Conservation (phyloP, 2,888 invertebrate species). For the Drosophila lacicola region DNA sequence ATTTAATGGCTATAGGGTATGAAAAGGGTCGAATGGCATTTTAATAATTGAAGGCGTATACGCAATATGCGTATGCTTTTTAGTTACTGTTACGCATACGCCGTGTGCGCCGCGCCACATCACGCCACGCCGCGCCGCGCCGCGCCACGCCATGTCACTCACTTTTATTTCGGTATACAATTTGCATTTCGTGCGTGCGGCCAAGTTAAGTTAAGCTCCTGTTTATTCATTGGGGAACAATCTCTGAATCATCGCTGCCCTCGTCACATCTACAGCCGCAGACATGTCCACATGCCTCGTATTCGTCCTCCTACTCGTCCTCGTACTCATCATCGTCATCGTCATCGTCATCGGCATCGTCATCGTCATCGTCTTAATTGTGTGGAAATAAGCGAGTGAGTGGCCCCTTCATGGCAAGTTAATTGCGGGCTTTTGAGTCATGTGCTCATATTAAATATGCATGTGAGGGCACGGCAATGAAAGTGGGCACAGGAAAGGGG, state of each 20-base stretch:
- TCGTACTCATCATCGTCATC: constrained; percentile 16
- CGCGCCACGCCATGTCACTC: constrained; percentile 1
- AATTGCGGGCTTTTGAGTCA: constrained; percentile 68
- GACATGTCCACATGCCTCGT: constrained; percentile 6
- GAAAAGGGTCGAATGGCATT: constrained; percentile 23
- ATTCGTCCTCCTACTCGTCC: constrained; percentile 5
- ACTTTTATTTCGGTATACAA: constrained; percentile 41
- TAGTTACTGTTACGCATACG: constrained; percentile 55
- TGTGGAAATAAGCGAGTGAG: constrained; percentile 65
- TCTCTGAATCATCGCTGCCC: constrained; percentile 58
- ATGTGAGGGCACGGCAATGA: constrained; percentile 49
- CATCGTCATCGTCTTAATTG: constrained; percentile 54
- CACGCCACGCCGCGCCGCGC: constrained; percentile 27
- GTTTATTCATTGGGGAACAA: constrained; percentile 64
- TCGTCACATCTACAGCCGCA: constrained; percentile 12
- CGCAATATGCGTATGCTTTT: constrained; percentile 46
- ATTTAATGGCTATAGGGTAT: background rate
- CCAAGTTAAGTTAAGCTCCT: constrained; percentile 33
- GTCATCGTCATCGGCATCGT: constrained; percentile 5
- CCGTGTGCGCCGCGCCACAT: constrained; percentile 19
- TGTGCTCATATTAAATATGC: constrained; percentile 64
- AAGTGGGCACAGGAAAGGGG: constrained; percentile 13
- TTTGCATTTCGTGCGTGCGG: constrained; percentile 48
- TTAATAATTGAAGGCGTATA: constrained; percentile 62
- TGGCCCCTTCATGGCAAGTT: constrained; percentile 65